phyloP scores from a whole-genome alignment of 2,888 invertebrate species.

The Synanthedon myopaeformis region DNA sequence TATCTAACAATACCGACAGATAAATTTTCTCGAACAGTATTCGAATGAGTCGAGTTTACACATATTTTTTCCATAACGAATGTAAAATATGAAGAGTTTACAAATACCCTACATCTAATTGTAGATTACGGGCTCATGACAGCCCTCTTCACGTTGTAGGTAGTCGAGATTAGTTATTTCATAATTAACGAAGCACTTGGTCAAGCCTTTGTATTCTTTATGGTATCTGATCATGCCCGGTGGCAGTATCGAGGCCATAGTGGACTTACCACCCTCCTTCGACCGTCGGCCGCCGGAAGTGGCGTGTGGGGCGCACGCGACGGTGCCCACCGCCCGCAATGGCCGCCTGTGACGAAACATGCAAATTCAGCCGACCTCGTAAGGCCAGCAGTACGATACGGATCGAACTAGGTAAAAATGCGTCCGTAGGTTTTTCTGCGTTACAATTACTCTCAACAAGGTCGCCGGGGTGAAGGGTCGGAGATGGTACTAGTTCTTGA shows the following conservation, averaged over 20 bases:
- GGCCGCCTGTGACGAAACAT: constrained; percentile 13
- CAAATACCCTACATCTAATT: too few species aligned
- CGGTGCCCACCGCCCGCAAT: constrained; percentile 6
- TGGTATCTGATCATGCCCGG: constrained; percentile 42
- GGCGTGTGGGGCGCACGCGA: constrained; percentile 51
- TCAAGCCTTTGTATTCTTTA: constrained; percentile 20
- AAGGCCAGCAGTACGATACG: constrained; percentile 16
- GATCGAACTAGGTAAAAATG: constrained; percentile 36
- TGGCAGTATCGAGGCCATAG: constrained; percentile 46
- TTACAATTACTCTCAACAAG: constrained; percentile 26
- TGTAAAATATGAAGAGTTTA: too few species aligned
- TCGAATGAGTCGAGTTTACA: too few species aligned
- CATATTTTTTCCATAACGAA: too few species aligned
- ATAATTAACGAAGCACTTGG: constrained; percentile 7
- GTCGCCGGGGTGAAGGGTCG: constrained; percentile 19
- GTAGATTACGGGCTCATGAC: too few species aligned
- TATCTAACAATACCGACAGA: too few species aligned
- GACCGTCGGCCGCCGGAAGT: constrained; percentile 38
- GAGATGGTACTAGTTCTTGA: background rate
- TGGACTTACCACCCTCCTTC: constrained; percentile 9
- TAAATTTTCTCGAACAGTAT: too few species aligned
- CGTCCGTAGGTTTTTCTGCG: constrained; percentile 31
- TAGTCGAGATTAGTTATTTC: background rate
- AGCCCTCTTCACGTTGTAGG: too few species aligned
- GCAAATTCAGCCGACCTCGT: constrained; percentile 14